These are phyloP conservation scores for Andrena camellia DNA, from an alignment of 2,888 invertebrate species.

Conservation along the genomic window DNA sequence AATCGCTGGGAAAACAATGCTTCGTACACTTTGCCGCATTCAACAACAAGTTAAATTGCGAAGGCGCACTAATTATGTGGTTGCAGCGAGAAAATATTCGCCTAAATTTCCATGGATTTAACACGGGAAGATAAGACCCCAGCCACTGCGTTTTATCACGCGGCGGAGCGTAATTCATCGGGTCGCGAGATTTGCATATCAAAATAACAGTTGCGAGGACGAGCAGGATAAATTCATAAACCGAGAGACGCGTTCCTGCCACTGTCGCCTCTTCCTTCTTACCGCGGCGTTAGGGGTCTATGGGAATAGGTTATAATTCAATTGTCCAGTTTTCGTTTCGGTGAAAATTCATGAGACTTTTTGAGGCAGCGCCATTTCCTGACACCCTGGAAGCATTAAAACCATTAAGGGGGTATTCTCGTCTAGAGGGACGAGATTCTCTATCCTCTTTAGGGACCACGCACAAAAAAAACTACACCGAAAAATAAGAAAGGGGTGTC, in stretches of 20 bases:
- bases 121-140: constrained; percentile 9
- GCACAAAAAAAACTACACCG: too few relatives aligned
- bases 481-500: too few relatives aligned
- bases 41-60: constrained; percentile 6
- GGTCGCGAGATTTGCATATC: constrained; percentile 35
- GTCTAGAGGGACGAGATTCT: too few relatives aligned
- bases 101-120: constrained; percentile 20
- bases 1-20: background rate
- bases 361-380: too few relatives aligned
- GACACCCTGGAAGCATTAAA: too few relatives aligned
- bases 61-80: constrained; percentile 6
- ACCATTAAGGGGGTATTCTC: too few relatives aligned
- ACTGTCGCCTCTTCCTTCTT: constrained; percentile 1
- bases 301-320: background rate
- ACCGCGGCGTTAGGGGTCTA: background rate
- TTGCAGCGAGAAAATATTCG: constrained; percentile 7
- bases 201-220: constrained; percentile 23
- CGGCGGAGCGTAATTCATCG: constrained; percentile 35
- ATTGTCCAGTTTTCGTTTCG: background rate
- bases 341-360: background rate
- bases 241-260: constrained; percentile 9
- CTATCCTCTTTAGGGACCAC: too few relatives aligned
- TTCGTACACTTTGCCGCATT: background rate
- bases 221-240: constrained; percentile 29
- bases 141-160: constrained; percentile 17